Base-by-base conservation (phyloP, 2,888 invertebrate genomes). In the Drosophila neutralis region DNA sequence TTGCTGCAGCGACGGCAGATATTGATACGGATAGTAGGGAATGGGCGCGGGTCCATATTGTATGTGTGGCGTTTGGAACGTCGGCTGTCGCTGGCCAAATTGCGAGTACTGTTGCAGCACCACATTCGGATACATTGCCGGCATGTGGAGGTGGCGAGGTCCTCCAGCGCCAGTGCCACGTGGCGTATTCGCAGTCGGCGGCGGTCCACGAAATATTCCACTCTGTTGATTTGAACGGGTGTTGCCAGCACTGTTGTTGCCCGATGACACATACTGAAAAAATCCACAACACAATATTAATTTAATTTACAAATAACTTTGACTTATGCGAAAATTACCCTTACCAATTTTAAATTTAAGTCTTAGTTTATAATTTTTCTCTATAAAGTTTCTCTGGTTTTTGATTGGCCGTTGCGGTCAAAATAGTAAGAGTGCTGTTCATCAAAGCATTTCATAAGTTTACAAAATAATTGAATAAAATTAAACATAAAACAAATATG, bases 111-210 rank as follows among this genome's bases (percentile, higher is more conserved):
- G 89, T 60, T 85, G 91, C 66, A 90, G 81, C 52, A 89, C 91
- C 75, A 90, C 91, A 73, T 83, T 91, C 70, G 81, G 90, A 87
- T 82, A 92, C 91, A 90, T 92, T 73, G 89, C 65, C 65, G 80
- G 84, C 69, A 91, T 83, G 42, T 83, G 89, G 27, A 92, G 81
- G 68, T 90, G 91, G 21, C 92, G 90, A 13, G 89, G 56, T 18
- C 76, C 72, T 11, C 69, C 83, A 0, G 61, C 64, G 7, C 67
- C 70, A 8, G 70, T 35, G 7, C 79, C 79, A 33, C 89, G 80
- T 1, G 76, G 73, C 15, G 84, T 69, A 77, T 80, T 85, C 21
- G 91, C 80, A 29, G 91, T 70, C 27, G 89, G 87, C 33, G 92
- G 82, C 45, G 91, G 85, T 48, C 90, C 91, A 54, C 93, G 90